Evolutionary conservation across 53 echinoderm and acorn worm genomes (phyloP), one percentile per base, ranked within the genome.

Genomic region (Mesocentrotus franciscanus): DNA sequence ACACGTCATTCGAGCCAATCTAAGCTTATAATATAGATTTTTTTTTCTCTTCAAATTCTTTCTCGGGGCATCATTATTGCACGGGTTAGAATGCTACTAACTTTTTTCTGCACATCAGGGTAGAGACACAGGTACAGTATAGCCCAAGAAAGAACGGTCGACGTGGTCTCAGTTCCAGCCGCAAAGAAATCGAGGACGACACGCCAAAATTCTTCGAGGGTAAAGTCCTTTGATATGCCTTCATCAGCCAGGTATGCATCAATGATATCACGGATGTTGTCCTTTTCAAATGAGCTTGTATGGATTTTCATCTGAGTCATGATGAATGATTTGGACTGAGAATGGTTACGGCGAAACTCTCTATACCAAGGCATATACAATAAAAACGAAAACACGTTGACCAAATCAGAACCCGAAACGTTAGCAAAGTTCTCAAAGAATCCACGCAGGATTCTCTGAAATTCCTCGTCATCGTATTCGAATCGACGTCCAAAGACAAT

Each of bases 221-320:
- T 55, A 71, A 72, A 92, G 36, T 68, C 57, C 8, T 56, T 56
- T 15, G 94, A 94, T 4, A 94, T 78, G 15, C 27, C 57, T 1
- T 71, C 95, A 62, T 96, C 79, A 17, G 94, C 94, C 60, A 94
- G 12, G 39, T 78, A 94, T 16, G 94, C 94, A 58, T 94, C 94
- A 29, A 76, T 60, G 57, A 94, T 78, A 39, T 81, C 83, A 39
- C 94, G 94, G 24, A 94, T 94, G 84, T 94, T 81, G 61, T 81
- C 83, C 32, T 74, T 56, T 66, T 96, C 72, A 17, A 95, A 90
- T 11, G 95, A 90, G 13, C 78, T 64, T 16, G 32, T 71, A 42
- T 96, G 96, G 36, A 59, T 8, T 17, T 94, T 22, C 36, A 95
- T 1, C 13, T 87, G 61, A 20, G 24, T 14, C 29, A 12, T 87